phyloP scores from a whole-genome alignment of 1,140 invertebrate species.

The Drosophila suzukii region DNA sequence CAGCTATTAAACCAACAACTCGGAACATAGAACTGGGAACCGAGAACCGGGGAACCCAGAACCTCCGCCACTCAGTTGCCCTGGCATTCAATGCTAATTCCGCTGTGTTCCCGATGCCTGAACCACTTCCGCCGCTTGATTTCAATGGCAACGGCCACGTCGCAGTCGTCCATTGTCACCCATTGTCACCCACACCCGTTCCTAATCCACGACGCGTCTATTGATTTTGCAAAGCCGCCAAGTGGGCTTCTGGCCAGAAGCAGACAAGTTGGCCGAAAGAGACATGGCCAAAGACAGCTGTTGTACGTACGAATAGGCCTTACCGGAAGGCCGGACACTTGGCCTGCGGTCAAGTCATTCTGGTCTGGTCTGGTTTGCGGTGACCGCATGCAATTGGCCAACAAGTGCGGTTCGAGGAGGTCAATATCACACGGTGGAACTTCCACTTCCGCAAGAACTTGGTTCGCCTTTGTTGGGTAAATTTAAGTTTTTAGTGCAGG shows the following conservation, averaged over 20 bases:
- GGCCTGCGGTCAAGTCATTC: neutral
- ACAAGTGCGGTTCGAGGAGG: constrained; percentile 18
- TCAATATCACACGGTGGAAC: neutral
- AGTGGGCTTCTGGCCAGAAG: constrained; percentile 18
- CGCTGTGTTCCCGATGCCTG: constrained; percentile 37
- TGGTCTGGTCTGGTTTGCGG: constrained; percentile 2
- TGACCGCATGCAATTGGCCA: constrained; percentile 15
- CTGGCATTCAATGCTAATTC: constrained; percentile 66
- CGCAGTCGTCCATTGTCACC: constrained; percentile 16
- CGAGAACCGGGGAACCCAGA: neutral
- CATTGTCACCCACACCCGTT: constrained; percentile 21
- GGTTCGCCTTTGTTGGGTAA: neutral
- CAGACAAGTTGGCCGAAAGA: constrained; percentile 15
- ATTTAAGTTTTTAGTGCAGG: too few species aligned
- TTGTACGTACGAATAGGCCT: neutral
- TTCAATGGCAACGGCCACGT: constrained; percentile 66
- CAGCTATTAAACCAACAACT: constrained; percentile 45
- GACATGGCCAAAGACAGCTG: constrained; percentile 36
- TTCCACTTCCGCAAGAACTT: neutral
- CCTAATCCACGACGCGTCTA: constrained; percentile 34
- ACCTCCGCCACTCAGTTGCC: neutral
- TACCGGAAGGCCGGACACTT: constrained; percentile 5
- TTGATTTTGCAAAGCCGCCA: constrained; percentile 68
- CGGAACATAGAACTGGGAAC: neutral
- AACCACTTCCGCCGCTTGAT: constrained; percentile 77